Conservation (phyloP, 2,888 invertebrate species). For the Drosophila helvetica region DNA sequence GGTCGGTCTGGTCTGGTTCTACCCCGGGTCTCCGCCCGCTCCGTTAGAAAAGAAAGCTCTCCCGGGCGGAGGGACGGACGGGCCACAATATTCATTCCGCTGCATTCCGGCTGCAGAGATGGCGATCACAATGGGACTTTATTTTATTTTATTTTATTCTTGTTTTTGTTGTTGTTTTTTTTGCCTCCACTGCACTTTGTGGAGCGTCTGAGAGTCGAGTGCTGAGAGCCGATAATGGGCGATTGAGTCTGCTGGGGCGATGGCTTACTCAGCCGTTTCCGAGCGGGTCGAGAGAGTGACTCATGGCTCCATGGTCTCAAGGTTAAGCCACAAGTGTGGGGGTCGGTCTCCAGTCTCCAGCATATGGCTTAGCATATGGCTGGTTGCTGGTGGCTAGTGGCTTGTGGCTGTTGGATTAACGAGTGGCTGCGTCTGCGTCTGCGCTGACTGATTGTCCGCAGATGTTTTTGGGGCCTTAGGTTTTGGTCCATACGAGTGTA, state of each 20-base stretch:
- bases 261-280: conserved; percentile 41
- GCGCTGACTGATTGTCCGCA: not conserved
- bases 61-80: not conserved
- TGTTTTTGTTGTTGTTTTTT: not conserved
- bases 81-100: conserved; percentile 33
- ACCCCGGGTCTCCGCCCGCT: conserved; percentile 17
- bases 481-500: not conserved
- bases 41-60: conserved; percentile 68
- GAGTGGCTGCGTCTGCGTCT: not conserved
- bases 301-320: conserved; percentile 19
- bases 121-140: conserved; percentile 44
- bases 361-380: not conserved
- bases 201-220: conserved; percentile 10
- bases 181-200: conserved; percentile 27
- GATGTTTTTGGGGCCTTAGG: not conserved
- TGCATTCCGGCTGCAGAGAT: conserved; percentile 18
- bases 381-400: too few species aligned
- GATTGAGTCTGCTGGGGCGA: conserved; percentile 32
- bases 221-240: conserved; percentile 26
- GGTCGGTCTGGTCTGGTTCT: conserved; percentile 16
- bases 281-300: conserved; percentile 3
- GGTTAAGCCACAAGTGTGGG: not conserved
- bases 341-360: conserved; percentile 2
- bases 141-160: not conserved
- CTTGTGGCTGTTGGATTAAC: not conserved